These are phyloP conservation scores for Thripadectes ignobilis DNA, from an alignment of 2,797 vertebrate species.

Conservation along the genomic window DNA sequence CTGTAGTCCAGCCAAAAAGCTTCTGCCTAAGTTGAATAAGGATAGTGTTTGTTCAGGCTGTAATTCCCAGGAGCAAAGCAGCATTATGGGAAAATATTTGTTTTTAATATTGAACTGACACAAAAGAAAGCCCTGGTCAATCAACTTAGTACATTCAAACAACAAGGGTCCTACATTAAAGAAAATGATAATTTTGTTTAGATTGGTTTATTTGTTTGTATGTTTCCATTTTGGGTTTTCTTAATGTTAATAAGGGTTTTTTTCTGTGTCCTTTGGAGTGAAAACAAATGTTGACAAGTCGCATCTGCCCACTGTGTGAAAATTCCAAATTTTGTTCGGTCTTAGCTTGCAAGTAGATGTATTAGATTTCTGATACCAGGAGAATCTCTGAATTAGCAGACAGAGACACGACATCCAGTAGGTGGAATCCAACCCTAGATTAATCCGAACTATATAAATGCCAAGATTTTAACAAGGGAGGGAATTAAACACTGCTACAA, in stretches of 20 bases:
- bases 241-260: neutral
- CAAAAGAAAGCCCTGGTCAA: neutral
- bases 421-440: constrained; percentile 34
- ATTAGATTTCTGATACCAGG: constrained; percentile 33
- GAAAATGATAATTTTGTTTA: neutral
- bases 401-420: constrained; percentile 32
- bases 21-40: constrained; percentile 14
- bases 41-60: neutral
- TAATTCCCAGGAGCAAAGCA: constrained; percentile 27
- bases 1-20: constrained; percentile 35
- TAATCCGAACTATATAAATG: constrained; percentile 48
- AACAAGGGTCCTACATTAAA: neutral
- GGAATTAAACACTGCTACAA: neutral
- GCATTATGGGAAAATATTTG: constrained; percentile 53
- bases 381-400: constrained; percentile 24
- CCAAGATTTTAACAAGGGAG: constrained; percentile 25
- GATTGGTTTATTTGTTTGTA: neutral
- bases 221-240: neutral
- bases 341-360: constrained; percentile 31
- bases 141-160: neutral
- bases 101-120: constrained; percentile 17
- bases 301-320: constrained; percentile 35
- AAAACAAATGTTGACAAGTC: constrained; percentile 32
- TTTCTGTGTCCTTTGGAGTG: neutral
- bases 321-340: constrained; percentile 45